Percentiles rank a stretch among this genome's conserved stretches.
Conservation (phyloP, 2,797 vertebrate species). For the Benthosema pterotum region DNA sequence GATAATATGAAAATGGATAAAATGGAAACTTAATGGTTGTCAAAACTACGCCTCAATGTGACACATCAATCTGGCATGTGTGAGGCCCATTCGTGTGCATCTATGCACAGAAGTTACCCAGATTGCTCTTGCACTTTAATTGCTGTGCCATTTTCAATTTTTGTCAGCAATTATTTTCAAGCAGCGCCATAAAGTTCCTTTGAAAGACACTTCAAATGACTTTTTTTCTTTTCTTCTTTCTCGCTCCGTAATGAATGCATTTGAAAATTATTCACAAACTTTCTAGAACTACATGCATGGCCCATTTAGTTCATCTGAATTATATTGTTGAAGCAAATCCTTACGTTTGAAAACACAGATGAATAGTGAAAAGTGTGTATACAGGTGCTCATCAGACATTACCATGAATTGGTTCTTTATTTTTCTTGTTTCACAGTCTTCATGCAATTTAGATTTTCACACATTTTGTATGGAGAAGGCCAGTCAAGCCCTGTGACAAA, state of each 20-base stretch:
- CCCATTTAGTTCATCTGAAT: slow-evolving; percentile 49
- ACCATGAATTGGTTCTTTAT: too few species aligned
- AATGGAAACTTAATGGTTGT: too few species aligned
- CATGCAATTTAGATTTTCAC: too few species aligned
- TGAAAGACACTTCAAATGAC: slow-evolving; percentile 58
- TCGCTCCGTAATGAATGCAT: too few species aligned
- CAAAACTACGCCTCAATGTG: too few species aligned
- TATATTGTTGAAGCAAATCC: slow-evolving; percentile 34
- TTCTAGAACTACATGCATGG: slow-evolving; percentile 6
- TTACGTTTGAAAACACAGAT: slow-evolving; percentile 38
- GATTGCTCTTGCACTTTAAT: slow-evolving; percentile 45
- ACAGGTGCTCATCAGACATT: too few species aligned
- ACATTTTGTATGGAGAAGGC: too few species aligned
- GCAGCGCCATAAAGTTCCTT: slow-evolving; percentile 66
- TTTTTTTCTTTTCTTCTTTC: slow-evolving; percentile 45
- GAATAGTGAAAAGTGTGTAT: slow-evolving; percentile 37
- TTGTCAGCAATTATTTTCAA: slow-evolving; percentile 72
- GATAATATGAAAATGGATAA: too few species aligned
- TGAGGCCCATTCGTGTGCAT: not conserved
- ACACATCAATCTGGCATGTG: not conserved
- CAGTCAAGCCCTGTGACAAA: too few species aligned
- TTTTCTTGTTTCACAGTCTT: too few species aligned
- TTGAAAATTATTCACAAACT: slow-evolving; percentile 7
- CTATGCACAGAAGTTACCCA: slow-evolving; percentile 15
- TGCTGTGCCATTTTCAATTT: slow-evolving; percentile 52